These are phyloP conservation scores for Synergus gifuensis DNA, from an alignment of 2,888 invertebrate genomes.

Conservation along the genomic window DNA sequence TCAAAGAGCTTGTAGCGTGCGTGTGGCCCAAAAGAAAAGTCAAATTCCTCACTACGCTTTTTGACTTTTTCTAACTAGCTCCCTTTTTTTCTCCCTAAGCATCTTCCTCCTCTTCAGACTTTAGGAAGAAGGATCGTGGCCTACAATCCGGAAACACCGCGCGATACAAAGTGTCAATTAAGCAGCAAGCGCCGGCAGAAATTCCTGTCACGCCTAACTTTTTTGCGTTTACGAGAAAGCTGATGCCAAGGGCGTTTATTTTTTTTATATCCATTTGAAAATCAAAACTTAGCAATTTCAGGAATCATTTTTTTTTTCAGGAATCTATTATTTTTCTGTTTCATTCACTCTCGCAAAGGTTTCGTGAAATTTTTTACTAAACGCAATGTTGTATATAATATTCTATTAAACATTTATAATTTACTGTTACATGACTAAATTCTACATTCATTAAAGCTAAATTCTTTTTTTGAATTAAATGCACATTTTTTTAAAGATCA, in stretches of 20 bases:
- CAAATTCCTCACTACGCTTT: constrained; percentile 35
- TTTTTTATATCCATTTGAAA: constrained; percentile 8
- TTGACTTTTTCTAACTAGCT: constrained; percentile 35
- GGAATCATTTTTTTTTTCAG: background rate
- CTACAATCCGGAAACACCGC: constrained; percentile 59
- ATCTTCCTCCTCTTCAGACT: constrained; percentile 44
- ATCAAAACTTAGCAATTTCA: too few species aligned
- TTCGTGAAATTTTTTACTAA: background rate
- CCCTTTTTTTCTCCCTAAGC: constrained; percentile 25
- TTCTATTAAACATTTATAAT: too few species aligned
- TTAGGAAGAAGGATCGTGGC: constrained; percentile 41
- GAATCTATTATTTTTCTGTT: background rate
- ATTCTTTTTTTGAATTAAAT: background rate
- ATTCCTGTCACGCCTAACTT: constrained; percentile 57
- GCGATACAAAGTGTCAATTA: constrained; percentile 71
- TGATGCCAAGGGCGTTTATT: constrained; percentile 49
- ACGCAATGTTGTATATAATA: too few species aligned
- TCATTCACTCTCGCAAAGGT: background rate
- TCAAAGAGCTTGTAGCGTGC: constrained; percentile 12
- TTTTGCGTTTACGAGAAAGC: constrained; percentile 48
- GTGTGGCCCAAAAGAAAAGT: constrained; percentile 43
- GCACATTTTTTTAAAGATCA: too few species aligned
- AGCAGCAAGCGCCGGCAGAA: constrained; percentile 58
- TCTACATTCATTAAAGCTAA: too few species aligned
- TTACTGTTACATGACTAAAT: too few species aligned